Conservation (phyloP, 2,113 vertebrate genomes). For the Empidonax alnorum region DNA sequence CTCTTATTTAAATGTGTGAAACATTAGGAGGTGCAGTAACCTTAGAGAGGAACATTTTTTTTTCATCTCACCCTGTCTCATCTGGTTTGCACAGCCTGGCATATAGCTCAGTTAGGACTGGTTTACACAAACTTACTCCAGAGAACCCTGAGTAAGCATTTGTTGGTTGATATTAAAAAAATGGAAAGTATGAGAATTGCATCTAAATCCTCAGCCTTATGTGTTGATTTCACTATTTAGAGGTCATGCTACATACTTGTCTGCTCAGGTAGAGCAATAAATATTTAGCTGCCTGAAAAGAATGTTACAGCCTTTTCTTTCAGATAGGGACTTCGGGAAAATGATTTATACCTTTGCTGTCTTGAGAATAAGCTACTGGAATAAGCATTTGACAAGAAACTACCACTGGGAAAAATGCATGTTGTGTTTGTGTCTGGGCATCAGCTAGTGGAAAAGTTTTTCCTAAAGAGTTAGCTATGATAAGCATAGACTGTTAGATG, state of each 20-base stretch:
- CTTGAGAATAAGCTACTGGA: constrained; percentile 5
- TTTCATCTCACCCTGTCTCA: background rate
- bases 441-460: background rate
- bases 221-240: constrained; percentile 4
- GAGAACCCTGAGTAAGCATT: background rate
- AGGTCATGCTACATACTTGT: background rate
- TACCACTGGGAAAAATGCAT: background rate
- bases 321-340: background rate
- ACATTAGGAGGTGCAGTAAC: background rate
- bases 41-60: background rate
- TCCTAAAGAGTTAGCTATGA: background rate
- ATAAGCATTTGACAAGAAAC: background rate
- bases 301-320: constrained; percentile 23
- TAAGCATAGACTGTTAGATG: background rate
- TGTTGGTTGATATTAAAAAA: background rate
- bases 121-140: background rate
- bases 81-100: background rate
- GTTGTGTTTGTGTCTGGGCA: background rate
- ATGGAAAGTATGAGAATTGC: background rate
- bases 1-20: background rate
- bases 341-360: constrained; percentile 12
- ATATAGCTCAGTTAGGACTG: background rate
- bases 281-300: constrained; percentile 24
- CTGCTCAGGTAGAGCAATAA: constrained; percentile 40
- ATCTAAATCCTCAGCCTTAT: background rate